Evolutionary conservation across 2,113 vertebrate genomes (phyloP).

Genomic region (Anguilla japonica): DNA sequence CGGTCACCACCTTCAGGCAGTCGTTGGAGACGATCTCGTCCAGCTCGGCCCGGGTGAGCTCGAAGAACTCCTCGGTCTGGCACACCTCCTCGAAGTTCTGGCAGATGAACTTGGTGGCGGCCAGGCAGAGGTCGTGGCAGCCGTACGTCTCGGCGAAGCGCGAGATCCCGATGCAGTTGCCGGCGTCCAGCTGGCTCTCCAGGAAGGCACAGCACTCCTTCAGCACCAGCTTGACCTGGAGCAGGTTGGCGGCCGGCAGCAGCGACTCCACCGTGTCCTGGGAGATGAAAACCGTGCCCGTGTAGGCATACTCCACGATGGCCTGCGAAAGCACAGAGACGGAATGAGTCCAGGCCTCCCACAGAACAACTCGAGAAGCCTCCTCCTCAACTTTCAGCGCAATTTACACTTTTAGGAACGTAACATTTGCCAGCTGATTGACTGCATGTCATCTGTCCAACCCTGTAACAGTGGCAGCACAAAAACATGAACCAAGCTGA

Average conservation of each 20-base stretch:
- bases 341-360: background rate
- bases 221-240: conserved; percentile 93
- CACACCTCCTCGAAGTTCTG: conserved; percentile 97
- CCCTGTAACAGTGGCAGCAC: background rate
- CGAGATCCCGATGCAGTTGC: conserved; percentile 96
- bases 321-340: conserved; percentile 65
- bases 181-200: conserved; percentile 92
- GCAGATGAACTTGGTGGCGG: conserved; percentile 93
- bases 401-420: no score
- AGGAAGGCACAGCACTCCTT: conserved; percentile 96
- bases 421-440: background rate
- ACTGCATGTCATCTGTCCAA: background rate
- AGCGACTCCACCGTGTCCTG: conserved; percentile 96
- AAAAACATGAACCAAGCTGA: background rate
- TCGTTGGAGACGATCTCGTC: conserved; percentile 97
- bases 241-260: conserved; percentile 94
- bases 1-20: conserved; percentile 91
- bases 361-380: background rate
- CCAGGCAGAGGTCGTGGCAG: conserved; percentile 91
- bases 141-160: conserved; percentile 97
- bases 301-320: conserved; percentile 97
- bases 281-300: conserved; percentile 93
- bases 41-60: conserved; percentile 87
- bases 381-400: background rate
- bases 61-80: conserved; percentile 93